Base-by-base conservation (phyloP, 2,888 invertebrate genomes). In the Esperia sulphurella region DNA sequence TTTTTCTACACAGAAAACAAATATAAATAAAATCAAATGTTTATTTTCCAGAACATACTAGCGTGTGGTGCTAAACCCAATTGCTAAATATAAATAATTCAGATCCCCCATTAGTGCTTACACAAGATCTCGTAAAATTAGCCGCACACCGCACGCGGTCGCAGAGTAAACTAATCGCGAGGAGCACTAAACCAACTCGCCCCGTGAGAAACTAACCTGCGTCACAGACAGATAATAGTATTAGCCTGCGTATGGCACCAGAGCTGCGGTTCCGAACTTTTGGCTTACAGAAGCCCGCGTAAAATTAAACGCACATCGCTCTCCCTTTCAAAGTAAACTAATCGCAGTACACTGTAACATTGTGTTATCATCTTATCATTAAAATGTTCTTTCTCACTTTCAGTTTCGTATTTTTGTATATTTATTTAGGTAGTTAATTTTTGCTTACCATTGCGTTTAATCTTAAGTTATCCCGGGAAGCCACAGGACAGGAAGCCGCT, bases 61-160 rank as follows among this genome's bases (percentile, higher is more conserved):
- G 33, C n/a, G 8, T 30, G n/a, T 38, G 12, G 38, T n/a, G 38
- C 12, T 14, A 39, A 39, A 39, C 1, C 38, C 38, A 14, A 13
- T 39, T 39, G 12, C 14, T 13, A 52, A 43, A 50, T 53, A 49
- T 57, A 59, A 59, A 59, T 59, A 55, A 63, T 63, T 62, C 56
- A 60, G 59, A 70, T 65, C 55, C 63, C 71, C 79, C 73, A 74
- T 80, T 79, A 77, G 61, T 50, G 63, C 60, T 63, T 66, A 70
- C 69, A 69, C 65, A 61, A 63, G 58, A 54, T 54, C 64, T 71
- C 65, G 71, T 76, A 70, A 79, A 79, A 73, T 75, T 71, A 71
- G 68, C 58, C 59, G 63, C 58, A 63, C 66, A 68, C 39, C 30
- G 64, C 61, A 60, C 60, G 58, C 59, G 56, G 57, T 56, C 58